phyloP scores from a whole-genome alignment of 1,140 invertebrate species.

The Drosophila dunni region DNA sequence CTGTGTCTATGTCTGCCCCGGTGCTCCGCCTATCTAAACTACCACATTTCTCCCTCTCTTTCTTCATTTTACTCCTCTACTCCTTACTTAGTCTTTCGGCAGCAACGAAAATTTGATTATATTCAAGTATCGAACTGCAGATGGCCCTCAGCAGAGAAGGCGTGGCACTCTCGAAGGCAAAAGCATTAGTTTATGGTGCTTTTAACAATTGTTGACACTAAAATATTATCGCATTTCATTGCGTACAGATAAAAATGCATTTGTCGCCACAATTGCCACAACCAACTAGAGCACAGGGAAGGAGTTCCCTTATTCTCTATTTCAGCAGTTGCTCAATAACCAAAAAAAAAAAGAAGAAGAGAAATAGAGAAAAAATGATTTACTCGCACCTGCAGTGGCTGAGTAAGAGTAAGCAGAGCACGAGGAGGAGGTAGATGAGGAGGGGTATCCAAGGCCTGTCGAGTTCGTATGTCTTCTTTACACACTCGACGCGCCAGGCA shows the following conservation, averaged over 20 bases:
- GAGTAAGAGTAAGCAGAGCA: background rate
- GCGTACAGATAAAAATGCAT: constrained; percentile 82
- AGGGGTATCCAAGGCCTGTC: constrained; percentile 29
- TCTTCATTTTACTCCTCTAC: too few species aligned
- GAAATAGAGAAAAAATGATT: constrained; percentile 64
- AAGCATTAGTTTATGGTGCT: constrained; percentile 83
- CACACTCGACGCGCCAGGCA: constrained; percentile 68
- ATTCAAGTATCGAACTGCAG: constrained; percentile 79
- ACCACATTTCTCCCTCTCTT: constrained; percentile 52
- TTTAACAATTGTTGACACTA: constrained; percentile 85
- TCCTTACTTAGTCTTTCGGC: constrained; percentile 22
- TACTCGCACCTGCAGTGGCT: constrained; percentile 70
- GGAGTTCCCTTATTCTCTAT: background rate
- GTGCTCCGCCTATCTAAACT: constrained; percentile 57
- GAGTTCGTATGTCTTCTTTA: constrained; percentile 81
- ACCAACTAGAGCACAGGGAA: constrained; percentile 30
- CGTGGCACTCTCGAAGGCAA: constrained; percentile 7
- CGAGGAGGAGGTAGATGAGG: background rate
- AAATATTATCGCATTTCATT: constrained; percentile 85
- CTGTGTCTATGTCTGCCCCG: constrained; percentile 66
- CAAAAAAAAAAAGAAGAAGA: constrained; percentile 28
- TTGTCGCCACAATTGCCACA: constrained; percentile 81
- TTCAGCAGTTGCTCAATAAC: constrained; percentile 9
- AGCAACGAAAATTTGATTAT: constrained; percentile 76
- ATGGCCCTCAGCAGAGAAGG: constrained; percentile 51